Evolutionary conservation across 2,113 vertebrate species (phyloP), one percentile per base, ranked within the genome.

Genomic region (Calidris pygmaea): DNA sequence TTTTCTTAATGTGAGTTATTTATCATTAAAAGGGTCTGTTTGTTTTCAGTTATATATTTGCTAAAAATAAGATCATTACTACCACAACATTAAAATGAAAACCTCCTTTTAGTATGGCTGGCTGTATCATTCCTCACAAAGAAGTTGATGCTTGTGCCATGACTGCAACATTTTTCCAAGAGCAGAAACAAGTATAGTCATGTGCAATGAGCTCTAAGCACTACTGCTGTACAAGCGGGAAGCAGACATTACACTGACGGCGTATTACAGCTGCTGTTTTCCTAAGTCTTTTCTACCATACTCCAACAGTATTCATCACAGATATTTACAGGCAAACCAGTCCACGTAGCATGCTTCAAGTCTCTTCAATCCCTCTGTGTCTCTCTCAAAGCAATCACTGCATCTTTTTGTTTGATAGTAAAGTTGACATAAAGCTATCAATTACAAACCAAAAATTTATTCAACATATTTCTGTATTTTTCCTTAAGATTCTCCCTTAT

Each of bases 101-200:
- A 30, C 35, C 20, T 76, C 50, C 32, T 83, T 53, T 88, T 47
- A 63, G 11, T 30, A 22, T 45, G 60, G 30, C 34, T 90, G 7
- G 22, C 58, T 73, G 32, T 74, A 74, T 74, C n/a, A 93, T 35
- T 22, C 48, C 74, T 89, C 30, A 55, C 72, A 47, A 66, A 85
- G 77, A 53, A 86, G 60, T 6, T 80, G 60, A 78, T 81, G 50
- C 56, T 71, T 87, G 47, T 90, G 93, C 52, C 82, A 85, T 79
- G 84, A 92, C 67, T 73, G 27, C 60, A 95, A 82, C 66, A 79
- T 95, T 90, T 89, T 92, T 91, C 73, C 76, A 29, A 50, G 59
- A 67, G 67, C 47, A 26, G 55, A 71, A 95, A 89, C 82, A 94
- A 95, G 90, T 85, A 91, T 39, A 88, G 65, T 96, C 50, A 41